Evolutionary conservation across 2,797 vertebrate species (phyloP), one percentile per base, ranked within the genome.

Genomic region (Poeciliopsis paucimaculata): DNA sequence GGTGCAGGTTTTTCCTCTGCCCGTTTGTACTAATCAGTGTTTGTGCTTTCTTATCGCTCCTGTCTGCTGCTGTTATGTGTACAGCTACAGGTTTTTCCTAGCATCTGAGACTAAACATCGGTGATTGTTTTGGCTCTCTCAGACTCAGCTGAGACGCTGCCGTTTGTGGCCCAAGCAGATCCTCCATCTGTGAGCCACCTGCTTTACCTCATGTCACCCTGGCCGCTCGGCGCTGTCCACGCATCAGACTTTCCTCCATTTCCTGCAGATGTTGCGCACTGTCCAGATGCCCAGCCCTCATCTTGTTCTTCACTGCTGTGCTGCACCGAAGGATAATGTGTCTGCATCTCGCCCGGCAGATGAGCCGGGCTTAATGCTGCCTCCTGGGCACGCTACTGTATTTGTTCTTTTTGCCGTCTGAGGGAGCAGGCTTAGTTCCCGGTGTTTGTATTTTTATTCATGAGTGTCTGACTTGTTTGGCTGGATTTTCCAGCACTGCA

Each of bases 321-420:
- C 76, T 75, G 64, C 80, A 76, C 68, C 36, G 62, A 77, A 79
- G 78, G 82, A 83, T 72, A 79, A 78, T 77, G 62, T 1, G 79
- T 77, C 79, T 73, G 84, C 76, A 36, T 82, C 89, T 84, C 28
- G 34, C 79, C 84, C 79, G 79, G 84, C 78, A 78, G 87, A 86
- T 73, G 73, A 88, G 87, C 80, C 36, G 80, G 86, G 82, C 88
- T 91, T 88, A 91, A 92, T 89, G 88, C 86, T 86, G 90, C 85
- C 90, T 91, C 88, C 76, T 2, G 92, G 89, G 90, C 88, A 86
- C 86, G 89, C 90, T 88, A 79, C 89, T 85, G 81, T 78, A 87
- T 91, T 87, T 88, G 83, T 90, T 84, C 86, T 89, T 92, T 46
- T 90, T 93, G 90, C 90, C 93, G 91, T 93, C 89, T 90, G 84